Conservation (phyloP, 2,797 vertebrate genomes). For the Lacerta bilineata region DNA sequence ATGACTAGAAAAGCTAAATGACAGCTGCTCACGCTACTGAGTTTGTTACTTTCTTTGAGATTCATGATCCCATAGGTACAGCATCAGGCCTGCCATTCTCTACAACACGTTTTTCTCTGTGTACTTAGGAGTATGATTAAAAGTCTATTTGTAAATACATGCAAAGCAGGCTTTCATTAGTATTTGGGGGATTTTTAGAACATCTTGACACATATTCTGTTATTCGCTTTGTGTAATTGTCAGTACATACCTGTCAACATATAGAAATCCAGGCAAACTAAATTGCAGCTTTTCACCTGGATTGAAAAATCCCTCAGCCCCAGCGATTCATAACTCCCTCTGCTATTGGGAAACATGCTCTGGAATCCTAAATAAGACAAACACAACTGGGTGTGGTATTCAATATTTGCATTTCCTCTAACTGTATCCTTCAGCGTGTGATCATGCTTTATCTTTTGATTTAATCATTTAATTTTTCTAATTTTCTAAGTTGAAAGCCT, state of each 20-base stretch:
- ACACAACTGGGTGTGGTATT: not conserved
- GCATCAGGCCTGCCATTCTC: not conserved
- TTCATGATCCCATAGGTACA: not conserved
- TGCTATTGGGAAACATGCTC: not conserved
- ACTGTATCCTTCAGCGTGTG: not conserved
- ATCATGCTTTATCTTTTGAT: not conserved
- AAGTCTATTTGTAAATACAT: not conserved
- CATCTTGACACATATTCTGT: not conserved
- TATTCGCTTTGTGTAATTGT: not conserved
- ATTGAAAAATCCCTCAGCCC: constrained; percentile 3
- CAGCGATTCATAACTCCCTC: constrained; percentile 1
- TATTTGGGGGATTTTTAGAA: constrained; percentile 10
- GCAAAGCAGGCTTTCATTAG: not conserved
- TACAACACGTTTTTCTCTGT: constrained; percentile 4
- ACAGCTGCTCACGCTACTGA: not conserved
- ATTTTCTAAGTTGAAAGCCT: not conserved
- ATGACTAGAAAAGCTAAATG: constrained; percentile 17
- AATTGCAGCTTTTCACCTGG: not conserved
- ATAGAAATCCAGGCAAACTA: constrained; percentile 17
- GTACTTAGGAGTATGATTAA: constrained; percentile 3
- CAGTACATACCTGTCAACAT: not conserved
- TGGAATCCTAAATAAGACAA: not conserved
- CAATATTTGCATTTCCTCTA: constrained; percentile 6
- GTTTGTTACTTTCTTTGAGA: constrained; percentile 14
- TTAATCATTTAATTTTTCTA: not conserved